These are phyloP conservation scores for Chaetodon trifasciatus DNA, from an alignment of 2,797 vertebrate species.

Conservation along the genomic window DNA sequence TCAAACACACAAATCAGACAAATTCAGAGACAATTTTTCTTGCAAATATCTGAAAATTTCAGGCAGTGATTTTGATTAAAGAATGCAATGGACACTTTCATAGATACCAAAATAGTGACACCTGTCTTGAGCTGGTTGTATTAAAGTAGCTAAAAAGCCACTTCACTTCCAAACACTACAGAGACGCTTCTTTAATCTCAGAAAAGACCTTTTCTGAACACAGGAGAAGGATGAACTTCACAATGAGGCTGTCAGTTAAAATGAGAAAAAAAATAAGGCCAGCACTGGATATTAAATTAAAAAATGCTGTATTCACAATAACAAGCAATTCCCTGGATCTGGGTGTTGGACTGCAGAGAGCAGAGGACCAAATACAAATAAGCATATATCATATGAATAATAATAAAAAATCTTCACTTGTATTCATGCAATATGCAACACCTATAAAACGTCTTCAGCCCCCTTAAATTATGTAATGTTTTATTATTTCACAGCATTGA, in stretches of 20 bases:
- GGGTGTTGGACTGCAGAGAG: background rate
- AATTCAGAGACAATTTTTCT: background rate
- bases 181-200: background rate
- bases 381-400: background rate
- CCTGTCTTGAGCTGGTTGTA: background rate
- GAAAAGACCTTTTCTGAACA: background rate
- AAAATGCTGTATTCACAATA: constrained; percentile 1
- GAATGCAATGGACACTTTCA: background rate
- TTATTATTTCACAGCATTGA: background rate
- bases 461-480: background rate
- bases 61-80: background rate
- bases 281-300: background rate
- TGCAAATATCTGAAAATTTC: background rate
- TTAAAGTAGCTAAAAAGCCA: background rate
- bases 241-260: background rate
- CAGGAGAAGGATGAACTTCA: background rate
- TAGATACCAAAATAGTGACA: background rate
- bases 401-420: background rate
- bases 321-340: background rate
- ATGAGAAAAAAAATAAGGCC: background rate
- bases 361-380: background rate
- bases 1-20: background rate
- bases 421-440: background rate
- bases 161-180: background rate
- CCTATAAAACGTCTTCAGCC: background rate